phyloP scores from a whole-genome alignment of 2,888 invertebrate genomes.

The Pecten maximus region DNA sequence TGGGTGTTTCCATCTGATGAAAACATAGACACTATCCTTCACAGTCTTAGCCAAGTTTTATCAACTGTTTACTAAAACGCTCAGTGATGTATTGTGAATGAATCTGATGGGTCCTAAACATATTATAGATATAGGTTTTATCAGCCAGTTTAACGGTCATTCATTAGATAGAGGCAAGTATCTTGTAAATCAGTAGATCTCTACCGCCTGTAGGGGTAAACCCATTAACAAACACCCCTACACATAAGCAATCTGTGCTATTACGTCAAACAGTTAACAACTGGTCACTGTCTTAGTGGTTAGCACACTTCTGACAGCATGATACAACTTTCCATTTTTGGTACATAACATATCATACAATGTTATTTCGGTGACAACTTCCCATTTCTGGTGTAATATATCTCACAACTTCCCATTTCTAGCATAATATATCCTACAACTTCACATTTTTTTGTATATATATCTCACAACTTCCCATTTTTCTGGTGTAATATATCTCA shows the following conservation, averaged over 20 bases:
- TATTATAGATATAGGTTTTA: not conserved
- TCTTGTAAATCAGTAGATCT: not conserved
- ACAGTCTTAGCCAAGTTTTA: not conserved
- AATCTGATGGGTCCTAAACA: not conserved
- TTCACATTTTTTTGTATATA: too few relatives aligned
- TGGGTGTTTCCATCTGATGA: not conserved
- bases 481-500: too few relatives aligned
- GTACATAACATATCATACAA: too few relatives aligned
- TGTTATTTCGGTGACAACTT: too few relatives aligned
- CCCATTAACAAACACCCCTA: not conserved
- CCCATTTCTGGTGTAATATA: too few relatives aligned
- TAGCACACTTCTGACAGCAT: too few relatives aligned
- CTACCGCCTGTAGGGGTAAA: not conserved
- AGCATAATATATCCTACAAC: too few relatives aligned
- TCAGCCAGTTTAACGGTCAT: not conserved
- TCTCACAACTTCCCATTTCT: too few relatives aligned
- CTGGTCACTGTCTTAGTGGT: not conserved
- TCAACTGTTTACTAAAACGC: not conserved
- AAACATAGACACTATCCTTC: not conserved
- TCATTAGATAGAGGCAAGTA: not conserved
- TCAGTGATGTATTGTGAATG: not conserved
- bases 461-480: too few relatives aligned
- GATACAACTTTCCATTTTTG: too few relatives aligned
- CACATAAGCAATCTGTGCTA: not conserved
- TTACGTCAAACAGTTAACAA: not conserved